phyloP scores from a whole-genome alignment of 2,888 invertebrate species.

The Sabellastarte sp. region DNA sequence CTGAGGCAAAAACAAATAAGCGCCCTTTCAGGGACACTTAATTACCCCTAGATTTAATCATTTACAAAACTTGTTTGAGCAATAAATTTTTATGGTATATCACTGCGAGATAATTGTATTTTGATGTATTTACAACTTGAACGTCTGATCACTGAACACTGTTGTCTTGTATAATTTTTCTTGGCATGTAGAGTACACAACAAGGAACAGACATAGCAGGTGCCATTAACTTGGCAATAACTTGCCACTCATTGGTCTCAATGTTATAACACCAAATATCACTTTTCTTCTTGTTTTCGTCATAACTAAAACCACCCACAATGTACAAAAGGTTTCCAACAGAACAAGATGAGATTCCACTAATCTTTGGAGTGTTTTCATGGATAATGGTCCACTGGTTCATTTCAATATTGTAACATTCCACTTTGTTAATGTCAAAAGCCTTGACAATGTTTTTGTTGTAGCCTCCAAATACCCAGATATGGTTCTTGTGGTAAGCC shows the following conservation, averaged over 20 bases:
- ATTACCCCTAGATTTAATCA: too few relatives aligned
- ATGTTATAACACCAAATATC: constrained; percentile 16
- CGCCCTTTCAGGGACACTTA: too few relatives aligned
- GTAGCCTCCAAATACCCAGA: constrained; percentile 18
- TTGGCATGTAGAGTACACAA: constrained; percentile 15
- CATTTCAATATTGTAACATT: constrained; percentile 10
- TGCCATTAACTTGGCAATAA: constrained; percentile 3
- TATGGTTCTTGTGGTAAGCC: constrained; percentile 5
- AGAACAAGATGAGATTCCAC: constrained; percentile 12
- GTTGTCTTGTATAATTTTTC: constrained; percentile 4
- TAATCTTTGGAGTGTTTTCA: constrained; percentile 14
- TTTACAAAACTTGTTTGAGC: too few relatives aligned
- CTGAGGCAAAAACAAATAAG: too few relatives aligned
- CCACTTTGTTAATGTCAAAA: constrained; percentile 15
- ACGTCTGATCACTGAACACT: too few relatives aligned
- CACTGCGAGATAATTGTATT: too few relatives aligned
- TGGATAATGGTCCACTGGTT: constrained; percentile 16
- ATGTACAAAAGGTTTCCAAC: constrained; percentile 8
- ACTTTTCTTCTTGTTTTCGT: constrained; percentile 18
- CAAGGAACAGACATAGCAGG: constrained; percentile 21
- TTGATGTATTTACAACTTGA: too few relatives aligned
- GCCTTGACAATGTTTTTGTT: constrained; percentile 21
- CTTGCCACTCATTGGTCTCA: constrained; percentile 14
- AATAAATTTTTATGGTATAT: too few relatives aligned
- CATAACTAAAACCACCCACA: constrained; percentile 20